These are phyloP conservation scores for Ceyx melanurus DNA, from an alignment of 2,113 vertebrate genomes.

Conservation along the genomic window DNA sequence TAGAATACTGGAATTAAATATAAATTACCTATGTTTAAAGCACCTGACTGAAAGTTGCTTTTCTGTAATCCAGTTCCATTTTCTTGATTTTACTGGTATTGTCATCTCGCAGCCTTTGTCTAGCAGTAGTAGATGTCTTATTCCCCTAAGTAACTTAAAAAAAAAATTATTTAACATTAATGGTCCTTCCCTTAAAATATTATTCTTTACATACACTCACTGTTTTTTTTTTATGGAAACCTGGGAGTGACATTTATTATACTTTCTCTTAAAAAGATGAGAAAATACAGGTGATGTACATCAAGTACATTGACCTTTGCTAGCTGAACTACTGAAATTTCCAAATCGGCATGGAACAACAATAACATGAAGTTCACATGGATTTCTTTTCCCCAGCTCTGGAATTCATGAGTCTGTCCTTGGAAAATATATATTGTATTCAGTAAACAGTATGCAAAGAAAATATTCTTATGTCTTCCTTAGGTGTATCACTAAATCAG, in stretches of 20 bases:
- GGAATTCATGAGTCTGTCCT: not conserved
- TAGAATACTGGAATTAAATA: not conserved
- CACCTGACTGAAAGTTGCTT: not conserved
- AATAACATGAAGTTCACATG: not conserved
- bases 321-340: not conserved
- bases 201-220: too few species aligned
- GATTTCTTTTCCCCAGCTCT: not conserved
- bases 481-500: not conserved
- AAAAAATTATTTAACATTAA: not conserved
- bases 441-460: not conserved
- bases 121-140: not conserved
- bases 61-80: not conserved
- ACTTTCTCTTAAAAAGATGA: not conserved
- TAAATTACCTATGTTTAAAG: not conserved
- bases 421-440: not conserved
- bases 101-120: not conserved
- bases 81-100: not conserved
- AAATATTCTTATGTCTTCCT: not conserved
- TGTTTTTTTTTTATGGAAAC: not conserved
- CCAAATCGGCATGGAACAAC: not conserved
- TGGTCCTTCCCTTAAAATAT: not conserved
- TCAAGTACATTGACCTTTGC: not conserved
- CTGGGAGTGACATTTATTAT: not conserved
- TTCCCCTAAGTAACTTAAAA: not conserved
- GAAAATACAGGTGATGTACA: fast-evolving